A percentile compares a stretch with the other conserved stretches of the same genome.
Evolutionary conservation across 2,888 invertebrate species (phyloP).

Genomic region (Drosophila hawaiiensis): DNA sequence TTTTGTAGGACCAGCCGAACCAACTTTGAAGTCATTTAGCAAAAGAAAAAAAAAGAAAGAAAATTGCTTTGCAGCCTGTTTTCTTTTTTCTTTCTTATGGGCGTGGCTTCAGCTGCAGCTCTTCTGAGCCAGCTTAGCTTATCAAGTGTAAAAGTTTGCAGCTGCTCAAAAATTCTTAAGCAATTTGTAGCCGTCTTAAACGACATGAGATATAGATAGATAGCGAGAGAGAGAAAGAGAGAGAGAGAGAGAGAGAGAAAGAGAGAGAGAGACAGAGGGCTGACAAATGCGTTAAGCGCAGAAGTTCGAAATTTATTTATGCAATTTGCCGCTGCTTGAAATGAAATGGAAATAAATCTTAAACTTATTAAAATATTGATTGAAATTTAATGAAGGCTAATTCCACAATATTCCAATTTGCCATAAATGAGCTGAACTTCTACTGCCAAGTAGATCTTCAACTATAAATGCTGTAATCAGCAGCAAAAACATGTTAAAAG

Average conservation of each 20-base stretch:
- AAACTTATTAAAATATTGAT: neutral
- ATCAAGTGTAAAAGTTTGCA: slow-evolving; percentile 24
- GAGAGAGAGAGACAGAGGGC: neutral
- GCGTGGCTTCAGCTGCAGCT: slow-evolving; percentile 5
- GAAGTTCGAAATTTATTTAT: neutral
- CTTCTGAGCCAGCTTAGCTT: slow-evolving; percentile 19
- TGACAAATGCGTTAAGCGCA: neutral
- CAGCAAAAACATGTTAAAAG: neutral
- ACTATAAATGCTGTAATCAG: neutral
- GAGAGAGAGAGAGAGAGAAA: neutral
- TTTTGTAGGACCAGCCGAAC: slow-evolving; percentile 40
- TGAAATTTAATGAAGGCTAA: neutral
- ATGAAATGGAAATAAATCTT: neutral
- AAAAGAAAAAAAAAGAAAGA: neutral
- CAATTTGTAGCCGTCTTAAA: slow-evolving; percentile 12
- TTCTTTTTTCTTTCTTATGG: neutral
- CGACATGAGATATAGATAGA: neutral
- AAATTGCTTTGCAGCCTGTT: slow-evolving; percentile 7
- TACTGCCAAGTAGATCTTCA: neutral
- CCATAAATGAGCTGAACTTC: neutral
- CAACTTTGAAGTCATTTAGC: slow-evolving; percentile 38
- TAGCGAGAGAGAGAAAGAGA: neutral
- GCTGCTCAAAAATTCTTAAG: slow-evolving; percentile 1
- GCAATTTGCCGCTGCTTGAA: slow-evolving; percentile 1
- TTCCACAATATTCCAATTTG: neutral